Evolutionary conservation across 1,140 invertebrate genomes (phyloP).

Genomic region (Acarapis woodi): DNA sequence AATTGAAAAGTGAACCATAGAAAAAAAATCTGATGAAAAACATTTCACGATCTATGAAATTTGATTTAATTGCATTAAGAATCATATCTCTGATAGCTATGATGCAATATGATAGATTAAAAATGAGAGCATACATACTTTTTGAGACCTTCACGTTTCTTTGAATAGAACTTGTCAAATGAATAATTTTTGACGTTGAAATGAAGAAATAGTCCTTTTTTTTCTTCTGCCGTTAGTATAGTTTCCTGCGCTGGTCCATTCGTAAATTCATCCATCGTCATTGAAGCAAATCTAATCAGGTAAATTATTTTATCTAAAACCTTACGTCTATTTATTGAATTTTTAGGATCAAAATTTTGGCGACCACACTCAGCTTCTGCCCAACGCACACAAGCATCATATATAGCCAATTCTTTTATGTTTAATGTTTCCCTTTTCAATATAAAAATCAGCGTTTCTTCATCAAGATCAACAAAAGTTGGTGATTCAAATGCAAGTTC

Average conservation of each 20-base stretch:
- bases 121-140: no score
- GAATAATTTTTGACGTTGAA: no score
- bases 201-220: no score
- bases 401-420: conserved; percentile 49
- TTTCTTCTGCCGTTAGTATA: no score
- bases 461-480: conserved; percentile 58
- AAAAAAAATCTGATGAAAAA: no score
- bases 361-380: conserved; percentile 43
- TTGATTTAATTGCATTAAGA: no score
- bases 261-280: conserved; percentile 65
- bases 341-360: conserved; percentile 28
- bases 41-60: no score
- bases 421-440: conserved; percentile 49
- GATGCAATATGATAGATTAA: no score
- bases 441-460: conserved; percentile 44
- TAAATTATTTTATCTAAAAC: conserved; percentile 40
- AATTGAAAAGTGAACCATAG: no score
- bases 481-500: conserved; percentile 47
- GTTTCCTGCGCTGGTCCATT: conserved; percentile 62
- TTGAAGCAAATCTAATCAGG: conserved; percentile 57
- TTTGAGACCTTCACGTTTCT: background rate
- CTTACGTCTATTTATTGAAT: conserved; percentile 25
- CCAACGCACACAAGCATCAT: conserved; percentile 36
- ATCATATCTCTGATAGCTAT: no score
- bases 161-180: background rate